Base-by-base conservation (phyloP, 2,888 invertebrate species). In the Lepidochitona cinerea region DNA sequence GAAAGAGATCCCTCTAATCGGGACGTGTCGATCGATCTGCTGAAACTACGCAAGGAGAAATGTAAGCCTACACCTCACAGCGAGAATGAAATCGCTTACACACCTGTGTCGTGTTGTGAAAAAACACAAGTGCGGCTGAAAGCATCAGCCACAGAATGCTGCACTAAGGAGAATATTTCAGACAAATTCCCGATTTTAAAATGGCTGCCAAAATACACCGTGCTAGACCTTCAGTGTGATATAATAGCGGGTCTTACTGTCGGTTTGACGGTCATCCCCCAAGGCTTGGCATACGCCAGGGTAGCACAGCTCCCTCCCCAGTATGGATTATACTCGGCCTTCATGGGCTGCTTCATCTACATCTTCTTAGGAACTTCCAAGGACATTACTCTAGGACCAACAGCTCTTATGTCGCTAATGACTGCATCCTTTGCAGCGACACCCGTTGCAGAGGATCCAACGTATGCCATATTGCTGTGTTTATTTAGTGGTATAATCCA, bases 251-350 rank as follows among this genome's bases (percentile, higher is more conserved):
- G 97, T 0, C 92, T 97, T 73, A 97, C 97, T 0, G 97, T 97
- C 0, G 97, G 96, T 0, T 92, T 97, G 14, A 97, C 96, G 0
- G 95, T 96, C 67, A 94, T 97, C 92, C 97, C 97, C 0, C 97
- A 97, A 91, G 96, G 95, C 9, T 91, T 97, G 79, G 97, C 97
- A 0, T 97, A 97, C 89, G 96, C 97, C 4, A 95, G 95, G 7
- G 91, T 97, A 72, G 97, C 96, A 32, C 96, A 96, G 59, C 91
- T 97, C 72, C 94, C 95, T 29, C 94, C 96, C 29, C 95, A 96
- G 94, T 95, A 95, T 90, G 97, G 97, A 65, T 92, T 97, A 67
- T 97, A 97, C 91, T 95, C 96, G 71, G 96, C 96, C n/a, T 97
- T 97, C 91, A 91, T 97, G 83, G 96, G 96, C 65, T 95, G 95